phyloP scores from a whole-genome alignment of 1,140 invertebrate genomes.

The Drosophila aff. region DNA sequence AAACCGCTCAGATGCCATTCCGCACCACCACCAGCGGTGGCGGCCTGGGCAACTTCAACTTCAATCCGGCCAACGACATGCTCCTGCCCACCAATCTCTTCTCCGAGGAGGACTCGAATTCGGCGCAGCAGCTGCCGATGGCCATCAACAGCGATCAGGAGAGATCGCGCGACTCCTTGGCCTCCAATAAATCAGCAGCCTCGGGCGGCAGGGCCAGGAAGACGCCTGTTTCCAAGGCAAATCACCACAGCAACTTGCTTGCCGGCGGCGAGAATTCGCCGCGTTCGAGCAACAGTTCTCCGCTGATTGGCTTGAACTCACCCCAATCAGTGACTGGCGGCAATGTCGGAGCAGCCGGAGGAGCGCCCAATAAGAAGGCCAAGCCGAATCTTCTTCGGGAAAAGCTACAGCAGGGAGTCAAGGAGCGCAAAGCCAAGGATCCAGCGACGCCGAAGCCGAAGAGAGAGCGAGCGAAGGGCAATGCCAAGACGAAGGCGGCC shows the following conservation, averaged over 20 bases:
- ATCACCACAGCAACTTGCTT: conserved; percentile 47
- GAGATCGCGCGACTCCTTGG: conserved; percentile 74
- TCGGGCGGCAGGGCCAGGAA: conserved; percentile 72
- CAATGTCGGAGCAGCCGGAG: background rate
- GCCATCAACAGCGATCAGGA: conserved; percentile 87
- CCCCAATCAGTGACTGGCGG: conserved; percentile 18
- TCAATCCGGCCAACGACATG: conserved; percentile 86
- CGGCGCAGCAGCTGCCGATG: conserved; percentile 67
- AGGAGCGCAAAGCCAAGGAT: conserved; percentile 79
- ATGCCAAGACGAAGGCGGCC: conserved; percentile 83
- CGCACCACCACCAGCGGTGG: conserved; percentile 49
- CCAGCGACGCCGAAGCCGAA: conserved; percentile 67
- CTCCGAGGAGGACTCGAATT: conserved; percentile 87
- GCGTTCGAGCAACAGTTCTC: conserved; percentile 66
- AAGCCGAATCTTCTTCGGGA: conserved; percentile 78
- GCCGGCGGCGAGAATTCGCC: conserved; percentile 56
- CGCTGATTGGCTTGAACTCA: conserved; percentile 50
- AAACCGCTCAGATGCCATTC: conserved; percentile 68
- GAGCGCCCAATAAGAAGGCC: conserved; percentile 57
- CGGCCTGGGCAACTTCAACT: conserved; percentile 71
- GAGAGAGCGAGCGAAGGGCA: conserved; percentile 79
- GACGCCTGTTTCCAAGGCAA: conserved; percentile 50
- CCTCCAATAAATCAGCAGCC: conserved; percentile 73
- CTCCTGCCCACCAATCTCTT: conserved; percentile 87
- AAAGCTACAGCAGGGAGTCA: conserved; percentile 80